Evolutionary conservation across 2,797 vertebrate genomes (phyloP), one percentile per base, ranked within the genome.

Genomic region (Anguilla marmorata): DNA sequence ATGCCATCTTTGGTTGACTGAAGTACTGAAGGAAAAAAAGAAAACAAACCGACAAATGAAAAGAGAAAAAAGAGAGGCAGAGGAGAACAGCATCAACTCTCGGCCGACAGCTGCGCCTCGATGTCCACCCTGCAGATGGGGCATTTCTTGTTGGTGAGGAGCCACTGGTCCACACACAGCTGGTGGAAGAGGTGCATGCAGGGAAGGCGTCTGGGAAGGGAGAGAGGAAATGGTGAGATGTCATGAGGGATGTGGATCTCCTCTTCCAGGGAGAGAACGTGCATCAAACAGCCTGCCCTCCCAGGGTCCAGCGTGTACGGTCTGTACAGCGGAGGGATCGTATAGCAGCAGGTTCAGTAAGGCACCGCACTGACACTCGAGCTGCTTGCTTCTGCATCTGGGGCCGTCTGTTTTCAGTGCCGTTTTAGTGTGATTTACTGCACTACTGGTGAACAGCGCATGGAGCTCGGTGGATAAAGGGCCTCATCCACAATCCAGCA

Each of bases 1-100:
- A 97, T 97, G 98, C 98, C 98, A 98, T 99, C 99, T 99, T 99
- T 99, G 99, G 99, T 99, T 98, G 99, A 98, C 98, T 99, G 98
- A 96, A 97, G 98, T 97, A 98, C 97, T 98, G 96, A 97, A 95
- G 95, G 96, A 94, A 95, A 96, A 96, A 93, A 95, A 93, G 11
- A 96, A 95, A 92, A 74, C 30, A 93, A 91, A 90, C 90, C 95
- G 92, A 96, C 95, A 95, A 96, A 95, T 94, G 95, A 95, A 95
- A 96, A 91, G 93, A n/a, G 50, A 48, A 24, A 2, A 1, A 82
- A 11, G 50, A 4, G 45, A 14, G 33, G 16, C 14, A 37, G 12
- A 21, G 90, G 93, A 94, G 94, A 95, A 96, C 96, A 96, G 95
- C 96, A 98, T 99, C 98, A 99, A 98, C 99, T 99, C 95, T 99